A percentile compares a stretch with the other conserved stretches of the same genome.
Conservation (phyloP, 2,113 vertebrate species). For the Thinocorus orbignyianus region DNA sequence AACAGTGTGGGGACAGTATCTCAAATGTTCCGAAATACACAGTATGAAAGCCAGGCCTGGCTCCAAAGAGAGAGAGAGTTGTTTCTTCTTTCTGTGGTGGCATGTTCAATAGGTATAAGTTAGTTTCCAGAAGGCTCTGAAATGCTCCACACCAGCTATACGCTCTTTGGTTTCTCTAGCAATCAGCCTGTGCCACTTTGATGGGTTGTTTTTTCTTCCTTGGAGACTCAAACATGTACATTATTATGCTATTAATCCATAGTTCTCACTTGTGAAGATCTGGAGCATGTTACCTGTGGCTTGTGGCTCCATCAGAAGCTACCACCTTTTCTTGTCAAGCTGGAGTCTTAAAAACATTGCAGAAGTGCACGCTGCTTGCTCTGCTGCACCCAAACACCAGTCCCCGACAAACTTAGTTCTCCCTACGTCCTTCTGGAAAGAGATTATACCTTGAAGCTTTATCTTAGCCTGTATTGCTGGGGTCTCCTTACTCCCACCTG, state of each 20-base stretch:
- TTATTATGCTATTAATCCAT: neutral
- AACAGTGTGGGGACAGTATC: neutral
- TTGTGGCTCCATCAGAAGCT: neutral
- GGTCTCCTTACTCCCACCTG: neutral
- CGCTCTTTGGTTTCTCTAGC: neutral
- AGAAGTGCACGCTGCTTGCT: rapidly evolving
- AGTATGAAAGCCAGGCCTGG: neutral
- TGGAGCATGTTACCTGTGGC: neutral
- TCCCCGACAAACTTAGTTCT: neutral
- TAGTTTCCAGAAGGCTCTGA: neutral
- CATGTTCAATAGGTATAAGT: neutral
- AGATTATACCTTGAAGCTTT: neutral
- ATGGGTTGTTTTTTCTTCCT: neutral
- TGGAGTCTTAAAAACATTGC: neutral
- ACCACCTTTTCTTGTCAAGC: neutral
- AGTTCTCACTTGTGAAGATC: neutral
- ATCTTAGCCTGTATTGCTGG: neutral
- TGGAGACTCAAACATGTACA: neutral
- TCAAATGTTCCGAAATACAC: neutral
- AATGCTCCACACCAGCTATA: neutral
- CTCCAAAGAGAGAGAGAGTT: neutral
- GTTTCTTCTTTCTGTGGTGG: neutral
- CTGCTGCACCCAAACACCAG: neutral
- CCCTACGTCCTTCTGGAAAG: neutral
- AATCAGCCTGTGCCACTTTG: neutral